These are phyloP conservation scores for Microctonus aethiopoides DNA, from an alignment of 2,888 invertebrate genomes.

Conservation along the genomic window DNA sequence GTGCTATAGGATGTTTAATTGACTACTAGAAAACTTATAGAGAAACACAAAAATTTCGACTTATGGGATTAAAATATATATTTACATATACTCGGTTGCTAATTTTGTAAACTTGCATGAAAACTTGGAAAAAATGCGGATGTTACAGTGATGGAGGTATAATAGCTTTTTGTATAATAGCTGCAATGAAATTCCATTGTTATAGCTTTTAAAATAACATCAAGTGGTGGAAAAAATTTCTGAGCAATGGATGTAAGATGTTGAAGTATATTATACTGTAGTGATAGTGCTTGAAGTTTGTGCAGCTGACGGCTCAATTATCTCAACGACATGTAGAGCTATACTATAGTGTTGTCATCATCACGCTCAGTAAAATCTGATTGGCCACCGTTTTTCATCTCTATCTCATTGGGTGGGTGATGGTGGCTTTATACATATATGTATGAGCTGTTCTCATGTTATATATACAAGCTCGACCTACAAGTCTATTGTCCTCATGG, in stretches of 20 bases:
- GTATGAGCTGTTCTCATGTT: not conserved
- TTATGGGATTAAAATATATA: no score
- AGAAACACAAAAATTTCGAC: no score
- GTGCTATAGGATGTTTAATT: no score
- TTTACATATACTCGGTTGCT: no score
- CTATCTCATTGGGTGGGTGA: not conserved
- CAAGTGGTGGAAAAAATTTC: conserved; percentile 26
- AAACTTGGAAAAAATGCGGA: no score
- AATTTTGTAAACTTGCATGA: no score
- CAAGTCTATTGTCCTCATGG: not conserved
- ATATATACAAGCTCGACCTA: not conserved
- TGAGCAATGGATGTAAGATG: conserved; percentile 27
- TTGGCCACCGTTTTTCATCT: not conserved
- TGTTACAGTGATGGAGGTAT: no score
- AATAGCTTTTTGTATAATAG: no score
- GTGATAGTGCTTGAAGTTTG: conserved; percentile 57
- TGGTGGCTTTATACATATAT: not conserved
- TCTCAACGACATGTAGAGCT: conserved; percentile 52
- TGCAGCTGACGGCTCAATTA: conserved; percentile 67
- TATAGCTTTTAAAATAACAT: conserved; percentile 27
- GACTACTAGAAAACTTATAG: no score
- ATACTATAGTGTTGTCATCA: conserved; percentile 24
- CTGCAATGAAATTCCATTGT: no score
- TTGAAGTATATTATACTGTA: conserved; percentile 44
- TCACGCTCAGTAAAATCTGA: conserved; percentile 17